Evolutionary conservation across 2,113 vertebrate genomes (phyloP).

Genomic region (Grammomys surdaster): DNA sequence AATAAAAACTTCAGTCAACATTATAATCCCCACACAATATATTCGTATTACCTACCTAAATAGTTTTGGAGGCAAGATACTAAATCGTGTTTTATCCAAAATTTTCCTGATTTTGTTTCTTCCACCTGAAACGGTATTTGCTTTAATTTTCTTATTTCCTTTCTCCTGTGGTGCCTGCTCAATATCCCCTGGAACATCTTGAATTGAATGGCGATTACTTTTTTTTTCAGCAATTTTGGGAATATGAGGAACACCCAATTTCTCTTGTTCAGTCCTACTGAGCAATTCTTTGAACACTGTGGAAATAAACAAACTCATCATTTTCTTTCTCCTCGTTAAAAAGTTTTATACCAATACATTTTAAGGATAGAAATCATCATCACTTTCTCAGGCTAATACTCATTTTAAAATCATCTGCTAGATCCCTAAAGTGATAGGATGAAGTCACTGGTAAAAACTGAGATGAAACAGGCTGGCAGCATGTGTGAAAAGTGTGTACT

Average conservation of each 20-base stretch:
- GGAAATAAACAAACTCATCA: constrained; percentile 62
- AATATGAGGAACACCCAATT: constrained; percentile 94
- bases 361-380: constrained; percentile 25
- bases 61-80: constrained; percentile 96
- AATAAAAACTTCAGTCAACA: constrained; percentile 36
- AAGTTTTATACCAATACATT: constrained; percentile 40
- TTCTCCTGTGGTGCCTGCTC: constrained; percentile 94
- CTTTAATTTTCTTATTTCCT: constrained; percentile 95
- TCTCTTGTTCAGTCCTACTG: constrained; percentile 94
- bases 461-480: not conserved
- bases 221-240: constrained; percentile 98
- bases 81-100: constrained; percentile 97
- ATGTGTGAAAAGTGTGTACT: not conserved
- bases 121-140: constrained; percentile 96
- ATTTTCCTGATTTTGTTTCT: constrained; percentile 98
- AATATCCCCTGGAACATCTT: constrained; percentile 95
- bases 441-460: not conserved
- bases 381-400: not conserved
- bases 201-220: constrained; percentile 97
- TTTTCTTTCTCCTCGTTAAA: constrained; percentile 23
- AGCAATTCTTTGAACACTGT: constrained; percentile 97
- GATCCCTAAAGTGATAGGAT: not conserved
- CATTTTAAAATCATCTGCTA: constrained; percentile 1
- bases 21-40: not conserved
- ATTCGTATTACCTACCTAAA: constrained; percentile 91